Evolutionary conservation across 2,797 vertebrate species (phyloP).

Genomic region (Antrozous pallidus): DNA sequence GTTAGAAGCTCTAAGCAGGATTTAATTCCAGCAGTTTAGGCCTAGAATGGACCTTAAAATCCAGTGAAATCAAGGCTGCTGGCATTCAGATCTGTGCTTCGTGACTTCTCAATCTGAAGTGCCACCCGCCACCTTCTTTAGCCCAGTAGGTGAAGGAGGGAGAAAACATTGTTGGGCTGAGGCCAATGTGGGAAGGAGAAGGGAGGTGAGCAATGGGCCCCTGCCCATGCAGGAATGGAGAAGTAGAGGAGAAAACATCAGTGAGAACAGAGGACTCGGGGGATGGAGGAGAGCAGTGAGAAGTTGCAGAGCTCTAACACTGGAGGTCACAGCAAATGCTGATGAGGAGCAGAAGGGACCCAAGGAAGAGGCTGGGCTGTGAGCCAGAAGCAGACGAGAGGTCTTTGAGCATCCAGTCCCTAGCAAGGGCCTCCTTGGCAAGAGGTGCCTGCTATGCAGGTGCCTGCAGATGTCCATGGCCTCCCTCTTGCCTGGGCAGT

Average conservation of each 20-base stretch:
- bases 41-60: background rate
- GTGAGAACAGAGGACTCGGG: background rate
- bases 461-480: background rate
- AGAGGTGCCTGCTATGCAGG: background rate
- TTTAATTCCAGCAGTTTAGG: background rate
- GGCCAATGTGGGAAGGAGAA: background rate
- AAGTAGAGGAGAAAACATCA: background rate
- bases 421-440: background rate
- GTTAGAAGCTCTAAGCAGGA: background rate
- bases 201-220: background rate
- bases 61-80: background rate
- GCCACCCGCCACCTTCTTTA: background rate
- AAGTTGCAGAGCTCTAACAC: background rate
- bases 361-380: background rate
- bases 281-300: background rate
- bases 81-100: background rate
- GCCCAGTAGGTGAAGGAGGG: background rate
- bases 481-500: background rate
- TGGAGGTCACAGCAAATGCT: accelerated
- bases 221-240: background rate
- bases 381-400: background rate
- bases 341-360: background rate
- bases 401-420: background rate
- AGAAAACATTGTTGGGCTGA: background rate
- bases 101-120: background rate